Conservation (phyloP, 2,888 invertebrate genomes). For the Eulithis prunata region DNA sequence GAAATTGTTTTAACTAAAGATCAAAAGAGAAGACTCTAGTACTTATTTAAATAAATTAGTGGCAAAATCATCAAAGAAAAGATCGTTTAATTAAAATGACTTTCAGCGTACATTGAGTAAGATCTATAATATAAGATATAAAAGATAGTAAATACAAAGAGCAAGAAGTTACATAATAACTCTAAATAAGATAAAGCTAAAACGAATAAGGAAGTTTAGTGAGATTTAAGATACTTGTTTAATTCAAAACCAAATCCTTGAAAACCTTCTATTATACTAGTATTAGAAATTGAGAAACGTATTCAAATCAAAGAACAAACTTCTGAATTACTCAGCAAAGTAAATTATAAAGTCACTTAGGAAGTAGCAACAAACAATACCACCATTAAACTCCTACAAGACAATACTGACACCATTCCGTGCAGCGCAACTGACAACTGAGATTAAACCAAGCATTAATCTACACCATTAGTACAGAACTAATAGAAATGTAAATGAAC, state of each 20-base stretch:
- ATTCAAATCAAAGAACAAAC: neutral
- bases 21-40: neutral
- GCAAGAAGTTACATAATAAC: too few species aligned
- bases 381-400: conserved; percentile 24
- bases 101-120: too few species aligned
- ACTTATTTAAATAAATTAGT: neutral
- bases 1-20: neutral
- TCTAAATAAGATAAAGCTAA: too few species aligned
- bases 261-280: neutral
- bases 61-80: neutral
- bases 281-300: neutral
- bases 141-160: too few species aligned
- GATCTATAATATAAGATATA: too few species aligned
- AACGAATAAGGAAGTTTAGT: neutral
- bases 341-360: conserved; percentile 4
- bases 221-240: neutral
- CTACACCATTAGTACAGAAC: conserved; percentile 40
- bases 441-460: conserved; percentile 49
- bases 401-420: conserved; percentile 31
- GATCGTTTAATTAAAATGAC: too few species aligned
- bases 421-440: conserved; percentile 34
- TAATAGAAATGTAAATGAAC: conserved; percentile 53
- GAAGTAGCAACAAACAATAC: conserved; percentile 22
- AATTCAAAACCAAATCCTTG: neutral
- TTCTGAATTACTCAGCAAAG: conserved; percentile 1